These are phyloP conservation scores for Macropodus opercularis DNA, from an alignment of 2,797 vertebrate genomes.

Conservation along the genomic window DNA sequence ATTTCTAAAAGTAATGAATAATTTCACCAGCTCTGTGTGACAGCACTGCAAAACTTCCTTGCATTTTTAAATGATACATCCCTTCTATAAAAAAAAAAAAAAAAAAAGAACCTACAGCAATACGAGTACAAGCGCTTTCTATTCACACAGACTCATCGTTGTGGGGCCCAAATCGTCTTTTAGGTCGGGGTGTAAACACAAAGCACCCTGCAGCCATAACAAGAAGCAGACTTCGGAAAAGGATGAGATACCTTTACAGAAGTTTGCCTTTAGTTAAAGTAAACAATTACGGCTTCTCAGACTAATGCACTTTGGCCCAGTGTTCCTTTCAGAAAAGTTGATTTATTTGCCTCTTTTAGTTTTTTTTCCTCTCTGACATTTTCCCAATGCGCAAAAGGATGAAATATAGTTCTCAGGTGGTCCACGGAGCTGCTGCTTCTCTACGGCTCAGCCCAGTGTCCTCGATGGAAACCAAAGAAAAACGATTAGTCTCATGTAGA, in stretches of 20 bases:
- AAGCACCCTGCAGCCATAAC: slow-evolving; percentile 59
- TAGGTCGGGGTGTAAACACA: slow-evolving; percentile 59
- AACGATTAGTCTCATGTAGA: slow-evolving; percentile 8
- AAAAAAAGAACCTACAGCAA: slow-evolving; percentile 39
- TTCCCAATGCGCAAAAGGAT: slow-evolving; percentile 53
- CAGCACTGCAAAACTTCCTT: no score
- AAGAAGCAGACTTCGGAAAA: slow-evolving; percentile 48
- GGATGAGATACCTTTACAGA: slow-evolving; percentile 42
- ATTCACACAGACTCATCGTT: no score
- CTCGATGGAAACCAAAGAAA: slow-evolving; percentile 26
- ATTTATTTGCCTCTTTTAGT: slow-evolving; percentile 54
- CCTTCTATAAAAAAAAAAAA: slow-evolving; percentile 7
- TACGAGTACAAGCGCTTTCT: slow-evolving; percentile 61
- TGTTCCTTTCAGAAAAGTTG: slow-evolving; percentile 52
- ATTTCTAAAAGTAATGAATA: slow-evolving; percentile 38
- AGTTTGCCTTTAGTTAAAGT: slow-evolving; percentile 60
- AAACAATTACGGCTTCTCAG: slow-evolving; percentile 64
- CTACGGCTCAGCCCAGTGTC: slow-evolving; percentile 8
- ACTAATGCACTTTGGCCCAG: slow-evolving; percentile 57
- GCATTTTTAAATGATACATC: slow-evolving; percentile 45
- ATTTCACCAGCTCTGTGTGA: no score
- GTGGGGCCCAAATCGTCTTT: slow-evolving; percentile 51
- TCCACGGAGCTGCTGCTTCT: slow-evolving; percentile 11
- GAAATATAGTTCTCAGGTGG: slow-evolving; percentile 53
- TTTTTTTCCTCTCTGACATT: slow-evolving; percentile 43